Percentiles rank a stretch among this genome's conserved stretches.
phyloP scores from a whole-genome alignment of 2,113 vertebrate genomes.

The Phalacrocorax aristotelis region DNA sequence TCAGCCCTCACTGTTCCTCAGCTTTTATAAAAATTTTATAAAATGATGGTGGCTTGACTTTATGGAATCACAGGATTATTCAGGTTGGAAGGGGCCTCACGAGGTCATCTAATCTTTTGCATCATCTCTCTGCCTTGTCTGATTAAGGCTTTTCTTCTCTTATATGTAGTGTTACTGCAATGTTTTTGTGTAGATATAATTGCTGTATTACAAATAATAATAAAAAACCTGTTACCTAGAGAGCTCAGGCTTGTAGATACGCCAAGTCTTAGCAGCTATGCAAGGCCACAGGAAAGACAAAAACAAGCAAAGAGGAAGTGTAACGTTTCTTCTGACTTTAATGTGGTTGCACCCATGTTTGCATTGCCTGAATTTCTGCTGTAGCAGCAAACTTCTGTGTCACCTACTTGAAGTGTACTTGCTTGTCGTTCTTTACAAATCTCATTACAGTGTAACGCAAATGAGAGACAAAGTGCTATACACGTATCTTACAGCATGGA shows the following conservation, averaged over 20 bases:
- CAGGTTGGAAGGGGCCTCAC: background rate
- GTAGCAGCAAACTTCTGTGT: background rate
- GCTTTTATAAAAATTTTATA: background rate
- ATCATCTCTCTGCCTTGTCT: background rate
- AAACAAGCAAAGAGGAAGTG: background rate
- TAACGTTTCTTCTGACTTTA: background rate
- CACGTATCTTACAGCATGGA: fast-evolving
- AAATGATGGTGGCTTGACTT: background rate
- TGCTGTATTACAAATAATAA: background rate
- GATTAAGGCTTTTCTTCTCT: background rate
- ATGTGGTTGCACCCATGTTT: background rate
- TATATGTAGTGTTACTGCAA: background rate
- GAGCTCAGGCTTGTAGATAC: background rate
- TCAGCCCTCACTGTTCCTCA: background rate
- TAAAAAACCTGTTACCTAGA: background rate
- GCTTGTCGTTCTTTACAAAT: background rate
- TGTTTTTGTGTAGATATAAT: background rate
- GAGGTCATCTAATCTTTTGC: background rate
- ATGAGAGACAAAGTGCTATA: background rate
- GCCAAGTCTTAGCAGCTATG: background rate
- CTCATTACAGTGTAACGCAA: background rate
- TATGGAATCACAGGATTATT: background rate
- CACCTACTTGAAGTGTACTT: background rate
- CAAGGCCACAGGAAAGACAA: background rate
- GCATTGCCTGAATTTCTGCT: background rate